Base-by-base conservation (phyloP, 2,113 vertebrate species). In the Cyanocitta stelleri region DNA sequence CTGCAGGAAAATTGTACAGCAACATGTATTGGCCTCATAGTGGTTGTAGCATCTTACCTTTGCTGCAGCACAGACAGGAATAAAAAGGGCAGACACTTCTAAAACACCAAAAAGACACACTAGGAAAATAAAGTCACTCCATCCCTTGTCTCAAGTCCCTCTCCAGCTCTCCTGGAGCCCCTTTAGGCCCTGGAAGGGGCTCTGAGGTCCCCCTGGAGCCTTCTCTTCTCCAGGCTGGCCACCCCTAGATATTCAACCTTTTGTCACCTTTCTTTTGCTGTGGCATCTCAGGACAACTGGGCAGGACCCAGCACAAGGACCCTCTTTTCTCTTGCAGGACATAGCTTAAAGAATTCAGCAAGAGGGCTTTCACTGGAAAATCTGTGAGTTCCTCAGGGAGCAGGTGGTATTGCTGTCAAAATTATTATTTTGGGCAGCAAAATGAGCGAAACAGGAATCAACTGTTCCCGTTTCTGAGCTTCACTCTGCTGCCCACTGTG, bases 11-110 rank as follows among this genome's bases (percentile, higher is more conserved):
- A n/a, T 15, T 61, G 30, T 46, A 2, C 11, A 16, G 73, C 1
- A 0, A 48, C 11, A 5, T 0, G 0, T 35, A 18, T 18, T 8
- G 5, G 10, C 54, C 62, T 89, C 72, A 17, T 32, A 48, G 3
- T 19, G 35, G 19, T 54, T 74, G 46, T 48, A 6, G 2, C 8
- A 24, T 48, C 30, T 90, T 43, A 32, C 33, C 19, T 83, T 63
- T 71, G 35, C 22, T 24, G 30, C 39, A 54, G 43, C 32, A 43
- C 21, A 86, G 72, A 52, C 49, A 67, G 77, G 54, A 91, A 73
- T 78, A 87, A 72, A 87, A 90, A 73, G 55, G 63, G 33, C 43
- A 83, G 37, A 55, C 37, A 17, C 32, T 82, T 76, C 29, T 71
- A 59, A 64, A 33, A 27, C 26, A 46, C n/a, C 41, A 56, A 51